phyloP scores from a whole-genome alignment of 2,113 vertebrate genomes.

The Gobio gobio region DNA sequence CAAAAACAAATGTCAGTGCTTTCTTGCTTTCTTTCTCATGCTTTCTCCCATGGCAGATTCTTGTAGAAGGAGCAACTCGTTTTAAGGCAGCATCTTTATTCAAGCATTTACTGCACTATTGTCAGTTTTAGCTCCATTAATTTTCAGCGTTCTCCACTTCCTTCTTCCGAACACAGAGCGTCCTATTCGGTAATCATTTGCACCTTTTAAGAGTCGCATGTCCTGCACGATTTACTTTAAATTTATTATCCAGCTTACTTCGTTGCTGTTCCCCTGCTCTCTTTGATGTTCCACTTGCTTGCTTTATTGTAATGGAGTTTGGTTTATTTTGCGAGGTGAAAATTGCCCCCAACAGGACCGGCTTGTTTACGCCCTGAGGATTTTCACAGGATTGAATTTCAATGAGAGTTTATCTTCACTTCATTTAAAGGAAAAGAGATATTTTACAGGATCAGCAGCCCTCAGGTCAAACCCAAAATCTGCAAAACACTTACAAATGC shows the following conservation, averaged over 20 bases:
- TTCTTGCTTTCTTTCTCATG: no score
- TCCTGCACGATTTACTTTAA: constrained; percentile 48
- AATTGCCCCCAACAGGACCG: constrained; percentile 54
- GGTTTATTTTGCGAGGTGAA: constrained; percentile 61
- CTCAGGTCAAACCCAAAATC: constrained; percentile 52
- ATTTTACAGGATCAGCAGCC: constrained; percentile 47
- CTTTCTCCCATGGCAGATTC: neutral
- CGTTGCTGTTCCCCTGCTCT: constrained; percentile 30
- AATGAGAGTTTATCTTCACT: constrained; percentile 57
- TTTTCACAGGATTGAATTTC: constrained; percentile 63
- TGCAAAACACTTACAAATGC: constrained; percentile 50
- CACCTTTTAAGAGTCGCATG: constrained; percentile 42
- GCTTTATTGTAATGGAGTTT: constrained; percentile 55
- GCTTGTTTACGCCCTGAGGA: constrained; percentile 60
- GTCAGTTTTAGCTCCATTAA: constrained; percentile 41
- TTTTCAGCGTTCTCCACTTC: constrained; percentile 30
- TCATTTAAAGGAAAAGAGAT: constrained; percentile 47
- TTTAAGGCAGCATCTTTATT: neutral
- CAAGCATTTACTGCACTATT: constrained; percentile 1
- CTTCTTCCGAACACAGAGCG: constrained; percentile 11
- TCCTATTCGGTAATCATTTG: constrained; percentile 34
- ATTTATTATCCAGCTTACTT: constrained; percentile 55
- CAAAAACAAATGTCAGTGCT: constrained; percentile 11
- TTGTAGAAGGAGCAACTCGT: neutral
- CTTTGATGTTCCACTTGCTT: constrained; percentile 62